A percentile compares a stretch with the other conserved stretches of the same genome.
Evolutionary conservation across 2,888 invertebrate genomes (phyloP).

Genomic region (Aquatica leii): DNA sequence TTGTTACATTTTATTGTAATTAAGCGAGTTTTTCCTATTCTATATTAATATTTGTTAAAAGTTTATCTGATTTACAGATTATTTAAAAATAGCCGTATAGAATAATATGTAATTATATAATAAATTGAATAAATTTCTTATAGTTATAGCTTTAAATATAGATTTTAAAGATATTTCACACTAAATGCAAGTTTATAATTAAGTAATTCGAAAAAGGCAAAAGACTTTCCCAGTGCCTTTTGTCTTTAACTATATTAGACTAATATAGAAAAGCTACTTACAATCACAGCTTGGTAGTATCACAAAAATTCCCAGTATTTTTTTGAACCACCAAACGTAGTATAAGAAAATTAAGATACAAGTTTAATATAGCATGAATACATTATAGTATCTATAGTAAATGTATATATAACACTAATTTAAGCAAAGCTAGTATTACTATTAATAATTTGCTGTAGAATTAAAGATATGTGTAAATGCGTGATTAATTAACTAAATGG

Average conservation of each 20-base stretch:
- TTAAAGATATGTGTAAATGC: constrained; percentile 23
- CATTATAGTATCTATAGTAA: constrained; percentile 3
- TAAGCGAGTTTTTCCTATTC: constrained; percentile 6
- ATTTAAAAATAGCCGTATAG: constrained; percentile 6
- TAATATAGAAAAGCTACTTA: constrained; percentile 49
- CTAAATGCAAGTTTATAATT: constrained; percentile 29
- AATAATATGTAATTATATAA: constrained; percentile 9
- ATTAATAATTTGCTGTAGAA: constrained; percentile 24
- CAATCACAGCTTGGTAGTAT: constrained; percentile 61
- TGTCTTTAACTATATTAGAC: constrained; percentile 48
- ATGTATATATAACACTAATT: constrained; percentile 18
- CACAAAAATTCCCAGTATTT: constrained; percentile 62
- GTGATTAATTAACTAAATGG: constrained; percentile 28
- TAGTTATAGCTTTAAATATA: constrained; percentile 14
- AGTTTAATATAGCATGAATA: constrained; percentile 11
- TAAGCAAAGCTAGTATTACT: constrained; percentile 27
- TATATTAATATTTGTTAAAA: neutral
- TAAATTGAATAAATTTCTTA: constrained; percentile 7
- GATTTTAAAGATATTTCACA: constrained; percentile 22
- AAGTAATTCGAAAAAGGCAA: constrained; percentile 48
- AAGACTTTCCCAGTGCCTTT: constrained; percentile 61
- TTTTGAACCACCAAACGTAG: constrained; percentile 60
- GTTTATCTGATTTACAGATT: constrained; percentile 8
- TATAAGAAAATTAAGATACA: constrained; percentile 40
- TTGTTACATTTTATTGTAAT: constrained; percentile 9